phyloP scores from a whole-genome alignment of 2,113 vertebrate species.

The Benitochromis conjunctus region DNA sequence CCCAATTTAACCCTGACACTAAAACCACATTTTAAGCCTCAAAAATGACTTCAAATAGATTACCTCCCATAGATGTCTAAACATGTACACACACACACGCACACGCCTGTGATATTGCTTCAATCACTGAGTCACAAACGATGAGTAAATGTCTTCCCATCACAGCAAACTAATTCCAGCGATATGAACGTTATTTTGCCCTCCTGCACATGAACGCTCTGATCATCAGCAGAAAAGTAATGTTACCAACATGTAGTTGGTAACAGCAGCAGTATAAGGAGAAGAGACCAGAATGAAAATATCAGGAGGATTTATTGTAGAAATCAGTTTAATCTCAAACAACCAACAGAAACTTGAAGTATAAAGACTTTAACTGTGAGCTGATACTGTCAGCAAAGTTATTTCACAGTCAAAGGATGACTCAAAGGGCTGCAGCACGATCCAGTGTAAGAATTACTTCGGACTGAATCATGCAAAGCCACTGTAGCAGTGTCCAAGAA shows the following conservation, averaged over 20 bases:
- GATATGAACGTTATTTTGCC: background rate
- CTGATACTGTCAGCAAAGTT: background rate
- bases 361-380: background rate
- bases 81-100: background rate
- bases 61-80: too few species aligned
- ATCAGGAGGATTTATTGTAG: background rate
- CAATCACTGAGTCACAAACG: background rate
- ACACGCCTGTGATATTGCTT: background rate
- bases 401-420: too few species aligned
- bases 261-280: too few species aligned
- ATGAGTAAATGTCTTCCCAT: background rate
- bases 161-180: background rate
- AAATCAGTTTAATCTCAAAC: background rate
- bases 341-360: background rate
- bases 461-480: background rate
- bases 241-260: background rate
- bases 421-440: background rate
- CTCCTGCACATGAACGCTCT: rapidly evolving
- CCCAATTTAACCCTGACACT: too few species aligned
- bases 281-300: background rate
- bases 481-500: background rate
- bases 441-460: background rate
- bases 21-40: too few species aligned
- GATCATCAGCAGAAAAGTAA: background rate
- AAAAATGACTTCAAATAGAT: too few species aligned